Evolutionary conservation across 2,113 vertebrate species (phyloP).

Genomic region (Sialia sialis): DNA sequence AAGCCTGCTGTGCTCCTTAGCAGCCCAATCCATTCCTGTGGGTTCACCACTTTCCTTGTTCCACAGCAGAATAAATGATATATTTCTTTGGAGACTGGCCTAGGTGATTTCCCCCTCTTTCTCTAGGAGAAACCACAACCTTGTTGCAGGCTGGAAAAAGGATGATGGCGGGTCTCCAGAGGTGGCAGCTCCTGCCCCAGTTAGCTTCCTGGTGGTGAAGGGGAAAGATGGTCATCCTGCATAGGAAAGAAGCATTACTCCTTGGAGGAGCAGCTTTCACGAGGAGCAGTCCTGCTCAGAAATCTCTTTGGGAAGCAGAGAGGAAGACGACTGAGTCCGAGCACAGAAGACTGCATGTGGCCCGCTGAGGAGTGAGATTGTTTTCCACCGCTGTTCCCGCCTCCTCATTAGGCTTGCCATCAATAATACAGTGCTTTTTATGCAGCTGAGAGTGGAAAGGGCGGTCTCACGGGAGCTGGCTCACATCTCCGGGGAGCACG

Average conservation of each 20-base stretch:
- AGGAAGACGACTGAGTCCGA: accelerated
- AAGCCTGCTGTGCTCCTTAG: neutral
- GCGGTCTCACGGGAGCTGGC: neutral
- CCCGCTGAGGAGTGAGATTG: neutral
- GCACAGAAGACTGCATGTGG: accelerated
- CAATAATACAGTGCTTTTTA: neutral
- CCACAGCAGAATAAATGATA: neutral
- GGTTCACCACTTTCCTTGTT: neutral
- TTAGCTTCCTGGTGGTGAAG: neutral
- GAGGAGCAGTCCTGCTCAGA: neutral
- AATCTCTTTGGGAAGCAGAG: neutral
- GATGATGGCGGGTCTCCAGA: neutral
- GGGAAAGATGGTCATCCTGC: neutral
- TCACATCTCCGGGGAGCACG: neutral
- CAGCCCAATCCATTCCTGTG: neutral
- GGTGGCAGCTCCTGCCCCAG: neutral
- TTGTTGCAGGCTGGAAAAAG: neutral
- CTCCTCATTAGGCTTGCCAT: neutral
- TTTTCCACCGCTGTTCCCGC: neutral
- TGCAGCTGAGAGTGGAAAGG: neutral
- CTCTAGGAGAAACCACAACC: neutral
- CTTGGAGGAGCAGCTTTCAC: neutral
- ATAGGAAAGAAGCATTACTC: neutral
- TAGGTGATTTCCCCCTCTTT: neutral
- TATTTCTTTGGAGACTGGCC: neutral